These are phyloP conservation scores for Erinaceus europaeus DNA, from an alignment of 2,113 vertebrate genomes.

Conservation along the genomic window DNA sequence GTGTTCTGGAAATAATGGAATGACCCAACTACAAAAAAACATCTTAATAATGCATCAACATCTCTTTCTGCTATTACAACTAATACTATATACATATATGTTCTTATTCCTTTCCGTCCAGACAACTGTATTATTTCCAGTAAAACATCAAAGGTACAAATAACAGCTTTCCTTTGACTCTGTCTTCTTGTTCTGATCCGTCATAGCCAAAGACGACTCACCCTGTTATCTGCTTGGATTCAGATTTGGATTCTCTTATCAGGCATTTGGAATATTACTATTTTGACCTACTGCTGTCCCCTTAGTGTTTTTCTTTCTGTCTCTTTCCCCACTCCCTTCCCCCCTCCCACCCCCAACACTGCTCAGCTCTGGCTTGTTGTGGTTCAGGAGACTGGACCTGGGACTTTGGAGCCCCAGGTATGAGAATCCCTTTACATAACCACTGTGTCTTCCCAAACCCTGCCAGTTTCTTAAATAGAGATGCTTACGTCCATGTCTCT, in stretches of 20 bases:
- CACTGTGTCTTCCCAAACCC: too few relatives aligned
- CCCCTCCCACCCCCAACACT: too few relatives aligned
- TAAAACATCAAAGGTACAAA: conserved; percentile 1
- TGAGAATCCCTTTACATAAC: too few relatives aligned
- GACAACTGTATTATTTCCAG: background rate
- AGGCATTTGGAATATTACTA: background rate
- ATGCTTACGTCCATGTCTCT: background rate
- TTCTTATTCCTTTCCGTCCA: background rate
- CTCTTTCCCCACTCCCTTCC: too few relatives aligned
- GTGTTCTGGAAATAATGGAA: conserved; percentile 4
- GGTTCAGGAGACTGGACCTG: too few relatives aligned
- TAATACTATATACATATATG: background rate
- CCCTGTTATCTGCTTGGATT: background rate
- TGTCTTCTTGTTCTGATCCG: background rate
- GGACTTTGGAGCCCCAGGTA: too few relatives aligned
- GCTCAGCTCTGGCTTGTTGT: too few relatives aligned
- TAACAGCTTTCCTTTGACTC: background rate
- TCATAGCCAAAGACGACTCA: background rate
- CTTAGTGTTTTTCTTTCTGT: too few relatives aligned
- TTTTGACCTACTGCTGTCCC: too few relatives aligned
- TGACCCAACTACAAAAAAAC: background rate
- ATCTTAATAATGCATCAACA: background rate
- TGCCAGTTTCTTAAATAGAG: background rate
- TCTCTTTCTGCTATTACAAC: background rate
- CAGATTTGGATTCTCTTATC: background rate